Base-by-base conservation (phyloP, 2,888 invertebrate genomes). In the Helleia helle region DNA sequence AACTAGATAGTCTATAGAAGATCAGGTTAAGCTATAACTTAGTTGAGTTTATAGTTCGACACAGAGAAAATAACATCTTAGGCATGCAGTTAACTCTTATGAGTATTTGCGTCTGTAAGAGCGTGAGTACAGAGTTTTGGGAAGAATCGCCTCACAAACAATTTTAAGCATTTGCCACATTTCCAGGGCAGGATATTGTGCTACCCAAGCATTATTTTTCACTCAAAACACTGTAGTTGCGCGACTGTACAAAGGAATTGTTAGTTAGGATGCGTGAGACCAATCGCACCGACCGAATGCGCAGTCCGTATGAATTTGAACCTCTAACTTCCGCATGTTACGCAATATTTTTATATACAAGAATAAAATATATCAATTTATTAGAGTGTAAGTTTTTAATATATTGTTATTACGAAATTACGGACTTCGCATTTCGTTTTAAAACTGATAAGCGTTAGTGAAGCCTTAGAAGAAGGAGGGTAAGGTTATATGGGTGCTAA, bases 1-100 rank as follows among this genome's bases (percentile, higher is more conserved):
- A 74, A 71, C 70, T 80, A 81, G 73, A 75, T 84, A 83, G 79
- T 61, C 63, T 61, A 68, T 68, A 76, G n/a, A n/a, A n/a, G 64
- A 68, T 29, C 14, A 39, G 34, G 6, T 12, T n/a, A 7, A 11
- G 18, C 18, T n/a, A n/a, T n/a, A n/a, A n/a, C n/a, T n/a, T n/a
- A n/a, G 31, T 22, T 8, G 22, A 22, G 6, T 2, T 22, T 22
- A 22, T 22, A 7, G 22, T 22, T 22, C 22, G 22, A 22, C 22
- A 22, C 3, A 22, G 8, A 22, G 4, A 6, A 22, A n/a, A n/a
- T n/a, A n/a, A 22, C 22, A 22, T 22, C 22, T 22, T 22, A 22
- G 5, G 22, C n/a, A n/a, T 22, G 5, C 22, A 22, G 7, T 22
- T 22, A 22, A 22, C 22, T 22, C 22, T 22, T 22, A 22, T 8